Evolutionary conservation across 2,113 vertebrate species (phyloP), one percentile per base, ranked within the genome.

Genomic region (Nanorana parkeri): DNA sequence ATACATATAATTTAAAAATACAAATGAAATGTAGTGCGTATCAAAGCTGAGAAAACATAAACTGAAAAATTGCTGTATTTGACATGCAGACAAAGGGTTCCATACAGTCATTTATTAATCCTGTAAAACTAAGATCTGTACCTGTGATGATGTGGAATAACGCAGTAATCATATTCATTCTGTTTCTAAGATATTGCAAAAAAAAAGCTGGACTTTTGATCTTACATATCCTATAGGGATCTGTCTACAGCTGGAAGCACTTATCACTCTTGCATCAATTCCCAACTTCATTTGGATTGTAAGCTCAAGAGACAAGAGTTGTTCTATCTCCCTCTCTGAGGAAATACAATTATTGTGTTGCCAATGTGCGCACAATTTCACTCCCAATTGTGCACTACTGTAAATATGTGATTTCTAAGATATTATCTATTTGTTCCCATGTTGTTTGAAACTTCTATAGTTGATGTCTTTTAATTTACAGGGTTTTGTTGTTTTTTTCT

Each of bases 221-320:
- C 54, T 60, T 60, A 21, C n/a, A 75, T 23, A 21, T 75, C 72
- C 29, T 61, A 16, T 41, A 29, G 55, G 72, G 54, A 74, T n/a
- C 32, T 29, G 26, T 17, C 15, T 60, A 56, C 72, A 61, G 72
- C 72, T 75, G 72, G 55, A 75, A 61, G 20, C 72, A 75, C 29
- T 75, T 75, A 41, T 61, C 55, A 56, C 55, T 61, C 58, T 74
- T 75, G 72, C 60, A 75, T 75, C 72, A 75, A 75, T 75, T 60
- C 72, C 55, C 72, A 75, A 75, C 32, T 21, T 75, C 23, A 61
- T 75, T 75, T 41, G 54, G 56, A 75, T 58, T 61, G 56, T 41
- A 75, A 41, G 16, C 55, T 36, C 72, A 21, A 41, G 55, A 60
- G 72, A 41, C 72, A 17, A n/a, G 55, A 74, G 52, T 58, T 58